Evolutionary conservation across 2,797 vertebrate genomes (phyloP).

Genomic region (Sebastes minor): DNA sequence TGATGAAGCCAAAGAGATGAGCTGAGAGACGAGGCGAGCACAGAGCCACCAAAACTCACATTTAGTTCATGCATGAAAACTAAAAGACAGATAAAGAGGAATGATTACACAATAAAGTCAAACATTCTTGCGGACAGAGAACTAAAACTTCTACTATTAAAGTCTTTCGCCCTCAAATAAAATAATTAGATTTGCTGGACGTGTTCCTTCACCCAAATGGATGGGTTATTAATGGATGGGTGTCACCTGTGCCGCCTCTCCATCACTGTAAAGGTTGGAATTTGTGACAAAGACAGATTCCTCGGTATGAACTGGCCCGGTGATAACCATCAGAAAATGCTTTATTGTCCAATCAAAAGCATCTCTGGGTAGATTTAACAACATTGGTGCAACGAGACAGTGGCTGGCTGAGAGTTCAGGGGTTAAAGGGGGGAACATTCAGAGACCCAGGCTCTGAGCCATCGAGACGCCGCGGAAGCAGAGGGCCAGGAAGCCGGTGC

Average conservation of each 20-base stretch:
- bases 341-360: constrained; percentile 43
- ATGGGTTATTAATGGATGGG: background rate
- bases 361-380: constrained; percentile 10
- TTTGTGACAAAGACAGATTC: constrained; percentile 1
- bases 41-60: background rate
- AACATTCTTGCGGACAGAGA: background rate
- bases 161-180: background rate
- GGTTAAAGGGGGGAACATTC: constrained; percentile 11
- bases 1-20: background rate
- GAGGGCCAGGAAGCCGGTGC: constrained; percentile 90
- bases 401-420: constrained; percentile 7
- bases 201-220: background rate
- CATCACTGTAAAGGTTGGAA: background rate
- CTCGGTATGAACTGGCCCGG: background rate
- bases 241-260: background rate
- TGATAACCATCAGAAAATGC: constrained; percentile 2
- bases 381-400: constrained; percentile 1
- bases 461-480: constrained; percentile 85
- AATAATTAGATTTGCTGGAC: background rate
- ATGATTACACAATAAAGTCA: constrained; percentile 23
- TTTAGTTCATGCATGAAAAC: background rate
- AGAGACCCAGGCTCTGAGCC: constrained; percentile 72
- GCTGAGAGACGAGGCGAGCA: background rate
- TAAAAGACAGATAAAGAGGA: constrained; percentile 27
- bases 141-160: background rate